Evolutionary conservation across 1,140 invertebrate species (phyloP).

Genomic region (Mercenaria mercenaria): DNA sequence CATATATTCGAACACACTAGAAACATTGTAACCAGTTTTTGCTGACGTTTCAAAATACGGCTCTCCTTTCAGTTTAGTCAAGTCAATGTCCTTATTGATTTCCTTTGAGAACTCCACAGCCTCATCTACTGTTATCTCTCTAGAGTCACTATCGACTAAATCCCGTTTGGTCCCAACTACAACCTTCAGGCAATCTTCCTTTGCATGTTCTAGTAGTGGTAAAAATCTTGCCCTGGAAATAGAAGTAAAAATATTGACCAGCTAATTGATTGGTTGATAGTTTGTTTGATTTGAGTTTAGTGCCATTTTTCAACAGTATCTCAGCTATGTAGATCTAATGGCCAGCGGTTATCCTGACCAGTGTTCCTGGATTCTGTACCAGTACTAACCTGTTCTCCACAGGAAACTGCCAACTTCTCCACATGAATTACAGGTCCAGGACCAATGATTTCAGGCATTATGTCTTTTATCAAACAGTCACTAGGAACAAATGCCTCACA

Average conservation of each 20-base stretch:
- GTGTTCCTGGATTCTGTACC: no score
- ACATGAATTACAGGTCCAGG: no score
- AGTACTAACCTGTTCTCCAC: no score
- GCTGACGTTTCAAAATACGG: conserved; percentile 86
- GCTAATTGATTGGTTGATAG: no score
- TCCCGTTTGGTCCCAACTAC: conserved; percentile 86
- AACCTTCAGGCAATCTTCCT: conserved; percentile 83
- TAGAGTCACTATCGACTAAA: conserved; percentile 71
- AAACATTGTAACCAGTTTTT: conserved; percentile 82
- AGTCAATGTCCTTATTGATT: conserved; percentile 80
- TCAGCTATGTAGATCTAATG: no score
- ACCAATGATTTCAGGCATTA: no score
- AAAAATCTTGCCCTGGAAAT: conserved; percentile 83
- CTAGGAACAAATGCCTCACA: no score
- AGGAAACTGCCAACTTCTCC: no score
- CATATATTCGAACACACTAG: conserved; percentile 85
- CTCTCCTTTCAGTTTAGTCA: conserved; percentile 69
- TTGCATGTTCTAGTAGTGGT: conserved; percentile 82
- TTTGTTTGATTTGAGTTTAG: no score
- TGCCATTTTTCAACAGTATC: no score
- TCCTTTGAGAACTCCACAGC: conserved; percentile 79
- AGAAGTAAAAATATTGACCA: not conserved
- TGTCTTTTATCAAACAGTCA: no score
- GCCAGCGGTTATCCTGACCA: no score
- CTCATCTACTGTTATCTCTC: conserved; percentile 80